Evolutionary conservation across 2,113 vertebrate genomes (phyloP), one percentile per base, ranked within the genome.

Genomic region (Verasper variegatus): DNA sequence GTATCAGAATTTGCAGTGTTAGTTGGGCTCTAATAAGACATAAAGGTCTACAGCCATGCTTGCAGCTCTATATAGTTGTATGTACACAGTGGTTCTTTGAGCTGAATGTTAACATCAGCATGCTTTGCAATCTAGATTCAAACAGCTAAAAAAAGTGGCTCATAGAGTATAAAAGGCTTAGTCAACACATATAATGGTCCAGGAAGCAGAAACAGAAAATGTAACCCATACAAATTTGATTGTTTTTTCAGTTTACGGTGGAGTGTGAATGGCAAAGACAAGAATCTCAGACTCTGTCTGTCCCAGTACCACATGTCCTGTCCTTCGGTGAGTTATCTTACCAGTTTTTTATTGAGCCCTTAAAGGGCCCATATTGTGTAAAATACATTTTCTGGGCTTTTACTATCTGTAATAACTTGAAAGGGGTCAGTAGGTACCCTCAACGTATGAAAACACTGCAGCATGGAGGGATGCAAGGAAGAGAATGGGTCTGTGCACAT

Each of bases 261-360:
- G 95, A 96, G 81, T 99, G 98, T 84, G 97, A 99, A 88, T 98
- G 98, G 94, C 96, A 98, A 89, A 89, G 92, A 78, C 94, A 94
- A 82, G 94, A 94, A 54, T 91, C 93, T 62, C 94, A 95, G 91
- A 95, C 90, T 18, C 11, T 95, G 27, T 89, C 95, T 1, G 85
- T 97, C 35, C 87, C 95, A 62, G 96, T 96, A 54, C 96, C 97
- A 0, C 95, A 96, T 78, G 94, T 97, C 27, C 91, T 99, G 68
- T 97, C 97, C 64, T 96, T 98, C 3, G 97, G 98, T 98, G 91
- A 94, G 97, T 93, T n/a, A 24, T 11, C 6, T 23, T 6, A 18
- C 15, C 47, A 15, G 6, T 20, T 10, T 47, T 47, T 47, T 47
- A 47, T 17, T 47, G 3, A 47, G 14, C 17, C 14, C 45, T 14